A percentile compares a stretch with the other conserved stretches of the same genome.
Conservation (phyloP, 2,113 vertebrate genomes). For the Chloebia gouldiae region DNA sequence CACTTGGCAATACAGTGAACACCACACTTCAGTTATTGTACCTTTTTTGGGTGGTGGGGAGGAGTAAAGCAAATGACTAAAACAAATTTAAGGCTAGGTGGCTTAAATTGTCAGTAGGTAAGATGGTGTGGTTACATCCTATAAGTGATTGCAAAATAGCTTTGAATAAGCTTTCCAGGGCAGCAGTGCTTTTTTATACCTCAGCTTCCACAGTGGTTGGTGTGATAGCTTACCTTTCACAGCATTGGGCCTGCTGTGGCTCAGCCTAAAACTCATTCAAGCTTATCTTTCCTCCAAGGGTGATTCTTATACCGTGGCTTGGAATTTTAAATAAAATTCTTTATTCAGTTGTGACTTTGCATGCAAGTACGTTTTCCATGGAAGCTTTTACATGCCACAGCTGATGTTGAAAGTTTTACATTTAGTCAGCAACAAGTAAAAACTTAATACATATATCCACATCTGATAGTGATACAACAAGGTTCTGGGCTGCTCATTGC, state of each 20-base stretch:
- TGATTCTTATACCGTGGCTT: background rate
- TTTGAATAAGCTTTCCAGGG: slow-evolving; percentile 43
- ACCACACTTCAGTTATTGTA: background rate
- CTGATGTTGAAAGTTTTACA: background rate
- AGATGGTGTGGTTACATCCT: background rate
- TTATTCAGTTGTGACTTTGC: slow-evolving; percentile 19
- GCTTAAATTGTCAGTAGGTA: background rate
- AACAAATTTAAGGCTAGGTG: background rate
- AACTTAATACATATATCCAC: background rate
- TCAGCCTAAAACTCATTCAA: background rate
- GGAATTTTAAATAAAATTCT: slow-evolving; percentile 18
- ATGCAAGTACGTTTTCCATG: background rate
- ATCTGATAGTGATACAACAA: background rate
- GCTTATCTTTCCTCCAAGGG: slow-evolving; percentile 34
- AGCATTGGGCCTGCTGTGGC: background rate
- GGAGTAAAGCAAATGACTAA: background rate
- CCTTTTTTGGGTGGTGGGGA: background rate
- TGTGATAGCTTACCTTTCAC: slow-evolving; percentile 31
- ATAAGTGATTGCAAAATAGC: slow-evolving; percentile 12
- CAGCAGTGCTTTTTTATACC: slow-evolving; percentile 33
- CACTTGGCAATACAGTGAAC: background rate
- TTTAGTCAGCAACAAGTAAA: background rate
- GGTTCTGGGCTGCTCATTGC: background rate
- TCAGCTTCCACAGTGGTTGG: background rate
- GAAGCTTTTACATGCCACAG: background rate